Evolutionary conservation across 2,888 invertebrate species (phyloP).

Genomic region (Oligia fasciuncula): DNA sequence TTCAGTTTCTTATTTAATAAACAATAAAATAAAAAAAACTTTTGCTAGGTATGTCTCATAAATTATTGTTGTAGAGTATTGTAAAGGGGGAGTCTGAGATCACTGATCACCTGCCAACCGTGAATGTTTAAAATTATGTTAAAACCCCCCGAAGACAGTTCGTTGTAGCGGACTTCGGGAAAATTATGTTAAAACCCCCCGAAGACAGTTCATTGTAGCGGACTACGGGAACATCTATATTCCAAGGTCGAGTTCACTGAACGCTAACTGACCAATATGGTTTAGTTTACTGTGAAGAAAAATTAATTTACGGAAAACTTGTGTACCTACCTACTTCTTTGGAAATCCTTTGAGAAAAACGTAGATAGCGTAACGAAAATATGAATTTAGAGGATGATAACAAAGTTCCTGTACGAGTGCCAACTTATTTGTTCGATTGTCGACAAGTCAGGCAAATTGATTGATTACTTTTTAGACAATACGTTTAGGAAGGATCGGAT

Average conservation of each 20-base stretch:
- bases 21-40: too few relatives aligned
- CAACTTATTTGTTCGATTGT: slow-evolving; percentile 28
- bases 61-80: neutral
- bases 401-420: slow-evolving; percentile 26
- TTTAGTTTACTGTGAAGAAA: slow-evolving; percentile 9
- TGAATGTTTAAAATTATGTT: slow-evolving; percentile 8
- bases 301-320: neutral
- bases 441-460: slow-evolving; percentile 31
- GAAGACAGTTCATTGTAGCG: slow-evolving; percentile 15
- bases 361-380: slow-evolving; percentile 14
- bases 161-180: slow-evolving; percentile 21
- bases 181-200: slow-evolving; percentile 4
- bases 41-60: too few relatives aligned
- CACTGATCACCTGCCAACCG: slow-evolving; percentile 28
- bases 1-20: too few relatives aligned
- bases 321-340: slow-evolving; percentile 4
- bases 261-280: slow-evolving; percentile 26
- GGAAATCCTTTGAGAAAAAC: slow-evolving; percentile 22
- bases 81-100: neutral
- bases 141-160: slow-evolving; percentile 7
- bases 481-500: slow-evolving; percentile 15
- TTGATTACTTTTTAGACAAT: slow-evolving; percentile 33
- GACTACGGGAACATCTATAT: slow-evolving; percentile 20
- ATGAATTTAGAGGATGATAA: slow-evolving; percentile 20
- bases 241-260: slow-evolving; percentile 47